Evolutionary conservation across 2,888 invertebrate species (phyloP).

Genomic region (Sesamia inferens): DNA sequence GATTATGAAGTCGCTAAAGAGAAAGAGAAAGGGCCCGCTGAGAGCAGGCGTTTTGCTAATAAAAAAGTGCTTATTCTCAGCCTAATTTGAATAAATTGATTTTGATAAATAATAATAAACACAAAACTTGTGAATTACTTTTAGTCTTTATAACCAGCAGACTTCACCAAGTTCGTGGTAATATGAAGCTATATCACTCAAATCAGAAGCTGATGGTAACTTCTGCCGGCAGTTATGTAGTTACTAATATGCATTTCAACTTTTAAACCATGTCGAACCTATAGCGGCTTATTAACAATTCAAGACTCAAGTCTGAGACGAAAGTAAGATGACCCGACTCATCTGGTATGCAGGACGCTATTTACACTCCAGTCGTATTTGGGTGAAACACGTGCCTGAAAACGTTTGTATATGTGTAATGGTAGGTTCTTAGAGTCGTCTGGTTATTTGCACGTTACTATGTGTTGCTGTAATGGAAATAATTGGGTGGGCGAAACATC

Average conservation of each 20-base stretch:
- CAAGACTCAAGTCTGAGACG: slow-evolving; percentile 32
- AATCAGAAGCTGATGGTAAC: too few relatives aligned
- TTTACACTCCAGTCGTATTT: slow-evolving; percentile 32
- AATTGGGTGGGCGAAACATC: neutral
- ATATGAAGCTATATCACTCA: too few relatives aligned
- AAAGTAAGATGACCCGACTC: slow-evolving; percentile 37
- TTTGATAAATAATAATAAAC: too few relatives aligned
- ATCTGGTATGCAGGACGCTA: slow-evolving; percentile 33
- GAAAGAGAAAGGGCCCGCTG: too few relatives aligned
- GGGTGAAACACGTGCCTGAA: slow-evolving; percentile 14
- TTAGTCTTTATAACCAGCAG: too few relatives aligned
- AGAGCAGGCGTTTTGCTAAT: too few relatives aligned
- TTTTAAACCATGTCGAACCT: slow-evolving; percentile 15
- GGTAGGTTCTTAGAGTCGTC: neutral
- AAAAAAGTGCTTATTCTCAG: too few relatives aligned
- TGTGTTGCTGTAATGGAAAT: neutral
- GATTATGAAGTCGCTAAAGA: too few relatives aligned
- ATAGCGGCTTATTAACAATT: slow-evolving; percentile 25
- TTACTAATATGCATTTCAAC: neutral
- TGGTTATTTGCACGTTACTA: neutral
- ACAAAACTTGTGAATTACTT: too few relatives aligned
- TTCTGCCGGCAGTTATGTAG: neutral
- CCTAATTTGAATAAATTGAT: too few relatives aligned
- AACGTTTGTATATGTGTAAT: slow-evolving; percentile 9
- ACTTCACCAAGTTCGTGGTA: too few relatives aligned